phyloP scores from a whole-genome alignment of 2,797 vertebrate genomes.

The Catharus ustulatus region DNA sequence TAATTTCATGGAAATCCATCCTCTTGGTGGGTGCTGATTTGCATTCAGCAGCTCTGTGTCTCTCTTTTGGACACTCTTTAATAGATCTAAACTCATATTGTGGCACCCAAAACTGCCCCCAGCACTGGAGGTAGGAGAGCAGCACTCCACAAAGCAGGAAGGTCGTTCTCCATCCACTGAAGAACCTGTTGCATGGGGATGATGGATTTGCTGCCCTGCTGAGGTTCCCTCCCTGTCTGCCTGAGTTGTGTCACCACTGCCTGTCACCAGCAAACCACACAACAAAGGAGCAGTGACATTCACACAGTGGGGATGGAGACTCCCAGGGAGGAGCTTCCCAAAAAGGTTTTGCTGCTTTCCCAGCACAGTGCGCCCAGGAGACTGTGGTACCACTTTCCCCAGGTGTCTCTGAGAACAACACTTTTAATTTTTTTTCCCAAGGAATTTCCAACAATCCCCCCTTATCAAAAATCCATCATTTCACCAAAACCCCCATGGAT shows the following conservation, averaged over 20 bases:
- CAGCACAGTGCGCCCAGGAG: background rate
- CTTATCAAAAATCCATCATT: background rate
- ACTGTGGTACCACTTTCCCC: fast-evolving
- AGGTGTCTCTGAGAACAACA: background rate
- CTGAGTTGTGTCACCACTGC: background rate
- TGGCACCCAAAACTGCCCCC: background rate
- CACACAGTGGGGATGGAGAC: background rate
- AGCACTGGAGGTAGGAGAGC: background rate
- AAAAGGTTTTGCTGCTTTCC: background rate
- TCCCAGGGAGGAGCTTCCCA: background rate
- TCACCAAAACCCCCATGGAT: background rate
- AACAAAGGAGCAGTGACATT: background rate
- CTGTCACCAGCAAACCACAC: background rate
- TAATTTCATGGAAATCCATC: background rate
- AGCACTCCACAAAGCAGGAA: background rate
- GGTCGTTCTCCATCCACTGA: fast-evolving
- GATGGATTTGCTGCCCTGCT: background rate
- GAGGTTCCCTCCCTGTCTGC: background rate
- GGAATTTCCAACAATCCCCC: background rate
- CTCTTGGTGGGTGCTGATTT: background rate
- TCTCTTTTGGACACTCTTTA: background rate
- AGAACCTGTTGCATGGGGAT: background rate
- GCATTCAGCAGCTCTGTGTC: background rate
- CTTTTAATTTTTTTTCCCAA: background rate
- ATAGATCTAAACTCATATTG: fast-evolving